Evolutionary conservation across 2,797 vertebrate species (phyloP).

Genomic region (Silurus lanzhouensis): DNA sequence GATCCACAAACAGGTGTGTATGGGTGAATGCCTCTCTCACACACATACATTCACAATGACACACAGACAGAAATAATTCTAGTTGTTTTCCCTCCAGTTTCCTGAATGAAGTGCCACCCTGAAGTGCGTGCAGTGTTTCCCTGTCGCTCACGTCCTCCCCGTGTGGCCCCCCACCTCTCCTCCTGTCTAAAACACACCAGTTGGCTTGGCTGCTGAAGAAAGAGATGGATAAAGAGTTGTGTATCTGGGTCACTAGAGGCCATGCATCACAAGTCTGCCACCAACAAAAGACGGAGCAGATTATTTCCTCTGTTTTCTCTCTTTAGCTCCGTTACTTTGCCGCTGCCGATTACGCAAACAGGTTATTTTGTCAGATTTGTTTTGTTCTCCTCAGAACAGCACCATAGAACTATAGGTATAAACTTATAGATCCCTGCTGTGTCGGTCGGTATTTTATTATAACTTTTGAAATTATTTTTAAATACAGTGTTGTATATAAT

Average conservation of each 20-base stretch:
- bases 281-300: constrained; percentile 63
- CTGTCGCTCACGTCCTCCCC: constrained; percentile 40
- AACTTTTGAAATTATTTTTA: background rate
- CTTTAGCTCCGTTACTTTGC: background rate
- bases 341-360: background rate
- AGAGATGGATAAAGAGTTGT: constrained; percentile 63
- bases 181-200: constrained; percentile 35
- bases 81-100: constrained; percentile 20
- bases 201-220: constrained; percentile 49
- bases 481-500: too few species aligned
- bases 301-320: constrained; percentile 61
- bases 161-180: constrained; percentile 26
- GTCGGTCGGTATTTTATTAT: background rate
- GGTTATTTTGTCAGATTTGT: background rate
- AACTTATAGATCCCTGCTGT: background rate
- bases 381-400: background rate
- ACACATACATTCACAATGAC: constrained; percentile 10
- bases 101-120: background rate
- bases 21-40: background rate
- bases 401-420: background rate
- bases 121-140: constrained; percentile 8
- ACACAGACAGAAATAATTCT: constrained; percentile 25
- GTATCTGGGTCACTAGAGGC: constrained; percentile 81
- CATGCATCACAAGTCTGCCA: constrained; percentile 78
- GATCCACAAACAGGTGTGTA: constrained; percentile 40